Percentiles rank a stretch among this genome's conserved stretches.
Conservation (phyloP, 2,797 vertebrate species). For the Karalla daura region DNA sequence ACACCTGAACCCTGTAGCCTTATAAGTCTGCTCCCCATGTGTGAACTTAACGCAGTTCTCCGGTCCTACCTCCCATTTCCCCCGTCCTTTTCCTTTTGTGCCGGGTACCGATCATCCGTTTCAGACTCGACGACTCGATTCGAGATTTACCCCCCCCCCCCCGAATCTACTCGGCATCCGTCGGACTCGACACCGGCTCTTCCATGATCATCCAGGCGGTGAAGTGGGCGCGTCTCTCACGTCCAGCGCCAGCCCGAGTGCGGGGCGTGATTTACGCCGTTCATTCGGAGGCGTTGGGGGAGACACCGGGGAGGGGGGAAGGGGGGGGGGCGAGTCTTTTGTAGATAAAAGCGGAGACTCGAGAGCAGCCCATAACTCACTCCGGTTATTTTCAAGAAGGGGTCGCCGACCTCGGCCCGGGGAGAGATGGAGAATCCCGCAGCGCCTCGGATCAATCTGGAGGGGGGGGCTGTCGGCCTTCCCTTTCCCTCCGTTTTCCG, state of each 20-base stretch:
- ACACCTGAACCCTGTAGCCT: too few species aligned
- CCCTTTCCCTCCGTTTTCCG: constrained; percentile 39
- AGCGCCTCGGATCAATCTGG: constrained; percentile 59
- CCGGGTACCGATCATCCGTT: too few species aligned
- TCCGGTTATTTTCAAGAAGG: constrained; percentile 66
- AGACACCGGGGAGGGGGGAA: too few species aligned
- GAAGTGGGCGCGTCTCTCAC: constrained; percentile 30
- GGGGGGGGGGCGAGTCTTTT: constrained; percentile 65
- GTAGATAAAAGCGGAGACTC: constrained; percentile 70
- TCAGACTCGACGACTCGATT: too few species aligned
- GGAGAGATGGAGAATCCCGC: constrained; percentile 67
- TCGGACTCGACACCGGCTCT: too few species aligned
- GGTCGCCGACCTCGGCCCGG: constrained; percentile 69
- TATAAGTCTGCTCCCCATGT: too few species aligned
- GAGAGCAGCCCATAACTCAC: constrained; percentile 66
- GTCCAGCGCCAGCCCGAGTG: constrained; percentile 11
- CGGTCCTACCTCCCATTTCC: too few species aligned
- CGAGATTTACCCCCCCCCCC: too few species aligned
- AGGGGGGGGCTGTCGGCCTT: constrained; percentile 42
- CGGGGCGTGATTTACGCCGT: constrained; percentile 62
- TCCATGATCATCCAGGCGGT: constrained; percentile 37
- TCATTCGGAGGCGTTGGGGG: constrained; percentile 59
- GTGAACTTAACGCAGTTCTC: too few species aligned
- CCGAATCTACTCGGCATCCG: too few species aligned
- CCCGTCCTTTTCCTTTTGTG: too few species aligned